These are phyloP conservation scores for Cossypha heuglini DNA, from an alignment of 2,797 vertebrate species.

Conservation along the genomic window DNA sequence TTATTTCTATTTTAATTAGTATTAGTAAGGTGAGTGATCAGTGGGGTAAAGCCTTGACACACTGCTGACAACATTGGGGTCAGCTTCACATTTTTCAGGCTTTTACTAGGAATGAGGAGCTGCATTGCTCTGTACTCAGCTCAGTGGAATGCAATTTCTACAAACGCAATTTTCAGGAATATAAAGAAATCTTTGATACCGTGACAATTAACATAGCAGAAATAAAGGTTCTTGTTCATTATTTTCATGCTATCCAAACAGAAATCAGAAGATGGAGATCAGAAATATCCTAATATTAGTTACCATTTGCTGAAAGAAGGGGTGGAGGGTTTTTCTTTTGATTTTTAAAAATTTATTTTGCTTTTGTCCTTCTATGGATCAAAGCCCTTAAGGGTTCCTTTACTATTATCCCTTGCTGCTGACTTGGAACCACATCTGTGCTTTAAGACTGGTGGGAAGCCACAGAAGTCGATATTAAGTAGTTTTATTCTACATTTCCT, in stretches of 20 bases:
- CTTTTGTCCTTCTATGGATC: not conserved
- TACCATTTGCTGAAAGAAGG: not conserved
- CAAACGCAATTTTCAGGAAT: not conserved
- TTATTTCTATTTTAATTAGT: not conserved
- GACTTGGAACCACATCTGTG: constrained; percentile 6
- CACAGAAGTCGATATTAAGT: constrained; percentile 32
- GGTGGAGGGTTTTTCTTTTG: not conserved
- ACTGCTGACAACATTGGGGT: not conserved
- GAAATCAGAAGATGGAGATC: not conserved
- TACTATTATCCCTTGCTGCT: not conserved
- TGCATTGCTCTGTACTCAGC: not conserved
- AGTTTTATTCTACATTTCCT: constrained; percentile 41
- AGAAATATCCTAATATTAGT: not conserved
- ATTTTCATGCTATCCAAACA: constrained; percentile 26
- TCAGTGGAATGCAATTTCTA: not conserved
- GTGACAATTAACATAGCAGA: not conserved
- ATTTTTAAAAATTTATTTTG: not conserved
- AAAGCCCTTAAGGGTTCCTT: not conserved
- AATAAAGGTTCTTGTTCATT: not conserved
- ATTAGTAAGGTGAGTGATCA: not conserved
- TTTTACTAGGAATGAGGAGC: not conserved
- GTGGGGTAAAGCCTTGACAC: not conserved
- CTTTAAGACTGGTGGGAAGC: constrained; percentile 12
- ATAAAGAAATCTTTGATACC: not conserved
- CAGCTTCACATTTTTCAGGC: not conserved